Base-by-base conservation (phyloP, 2,888 invertebrate genomes). In the Epiblema foenella region DNA sequence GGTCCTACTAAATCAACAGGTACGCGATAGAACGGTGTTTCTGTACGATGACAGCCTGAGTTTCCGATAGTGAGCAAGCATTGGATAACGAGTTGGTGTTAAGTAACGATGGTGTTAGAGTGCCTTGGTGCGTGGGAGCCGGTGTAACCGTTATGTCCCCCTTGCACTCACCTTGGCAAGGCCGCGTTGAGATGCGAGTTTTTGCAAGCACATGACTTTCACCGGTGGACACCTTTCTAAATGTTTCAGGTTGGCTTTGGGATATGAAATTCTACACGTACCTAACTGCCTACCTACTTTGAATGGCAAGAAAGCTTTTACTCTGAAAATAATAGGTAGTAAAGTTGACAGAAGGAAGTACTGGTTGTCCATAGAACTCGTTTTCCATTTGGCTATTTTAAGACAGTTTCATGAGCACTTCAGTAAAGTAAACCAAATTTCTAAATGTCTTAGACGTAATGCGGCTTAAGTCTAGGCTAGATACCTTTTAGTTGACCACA, bases 141-240 rank as follows among this genome's bases (percentile, higher is more conserved):
- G 84, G 84, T 85, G 87, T 79, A 82, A 89, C 93, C 93, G 93
- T 93, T 93, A 90, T 88, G 91, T 88, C 91, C 91, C 90, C 89
- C 87, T 89, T 91, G 90, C 89, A 89, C 82, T 93, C 87, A 93
- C 93, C 93, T 93, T 93, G 93, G 87, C 93, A 93, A 93, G 93
- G 93, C 93, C 93, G 91, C 87, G 75, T 72, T 77, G 86, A 88
- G 91, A 89, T 89, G 89, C 85, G 84, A 89, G 90, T 92, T 93
- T 93, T 93, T 93, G 92, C 93, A 89, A 89, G 85, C 89, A 86
- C 82, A 90, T 88, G 91, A 93, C 93, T 93, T 93, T 93, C 93
- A 91, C 93, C 93, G 89, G 88, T 90, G 86, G 83, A 81, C 80
- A 85, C 91, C 93, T 93, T 93, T 93, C 92, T 91, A 93, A 93